Conservation (phyloP, 92 coral and sea anemone genomes). For the Palythoa grandis region DNA sequence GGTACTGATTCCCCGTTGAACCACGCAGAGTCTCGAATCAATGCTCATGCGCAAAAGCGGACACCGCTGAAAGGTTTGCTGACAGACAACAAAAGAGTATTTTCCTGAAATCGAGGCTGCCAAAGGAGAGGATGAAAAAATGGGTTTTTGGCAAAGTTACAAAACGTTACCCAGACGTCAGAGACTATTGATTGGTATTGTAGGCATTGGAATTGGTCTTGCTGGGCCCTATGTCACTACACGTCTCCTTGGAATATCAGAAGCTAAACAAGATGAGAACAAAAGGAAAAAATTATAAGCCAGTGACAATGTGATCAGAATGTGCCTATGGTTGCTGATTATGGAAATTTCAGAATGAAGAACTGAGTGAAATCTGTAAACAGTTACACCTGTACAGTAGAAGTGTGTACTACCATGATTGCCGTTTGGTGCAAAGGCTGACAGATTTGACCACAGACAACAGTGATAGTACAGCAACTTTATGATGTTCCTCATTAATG, state of each 20-base stretch:
- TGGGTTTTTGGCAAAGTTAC: constrained; percentile 93
- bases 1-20: constrained; percentile 53
- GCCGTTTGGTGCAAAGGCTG: too few relatives aligned
- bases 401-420: too few relatives aligned
- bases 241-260: constrained; percentile 30
- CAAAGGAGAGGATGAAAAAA: neutral
- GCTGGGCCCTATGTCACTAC: constrained; percentile 84
- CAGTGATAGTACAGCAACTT: too few relatives aligned
- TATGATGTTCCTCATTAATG: too few relatives aligned
- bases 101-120: constrained; percentile 16
- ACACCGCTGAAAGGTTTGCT: constrained; percentile 34
- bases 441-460: too few relatives aligned
- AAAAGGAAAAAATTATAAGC: neutral
- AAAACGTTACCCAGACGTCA: constrained; percentile 70
- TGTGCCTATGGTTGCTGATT: too few relatives aligned
- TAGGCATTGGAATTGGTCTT: constrained; percentile 84
- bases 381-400: too few relatives aligned
- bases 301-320: neutral
- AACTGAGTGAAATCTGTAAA: too few relatives aligned
- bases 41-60: constrained; percentile 49
- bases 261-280: constrained; percentile 38
- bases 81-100: neutral
- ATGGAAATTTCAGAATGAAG: too few relatives aligned
- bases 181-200: constrained; percentile 73
- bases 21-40: constrained; percentile 47